Conservation (phyloP, 2,888 invertebrate genomes). For the Syrphus vitripennis region DNA sequence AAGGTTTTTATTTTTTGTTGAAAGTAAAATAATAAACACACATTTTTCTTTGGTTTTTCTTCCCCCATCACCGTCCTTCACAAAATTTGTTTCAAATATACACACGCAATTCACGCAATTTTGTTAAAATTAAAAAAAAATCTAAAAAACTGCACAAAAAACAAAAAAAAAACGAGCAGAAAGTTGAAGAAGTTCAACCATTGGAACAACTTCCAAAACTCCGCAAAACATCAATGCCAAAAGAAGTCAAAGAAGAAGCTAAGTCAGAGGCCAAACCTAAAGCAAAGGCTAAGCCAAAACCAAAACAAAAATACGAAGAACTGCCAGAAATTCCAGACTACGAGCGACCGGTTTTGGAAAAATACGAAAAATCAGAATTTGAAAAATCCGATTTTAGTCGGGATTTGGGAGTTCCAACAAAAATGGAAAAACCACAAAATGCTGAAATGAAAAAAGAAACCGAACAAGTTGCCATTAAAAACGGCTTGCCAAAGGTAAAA, state of each 20-base stretch:
- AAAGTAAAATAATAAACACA: neutral
- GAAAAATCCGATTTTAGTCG: conserved; percentile 81
- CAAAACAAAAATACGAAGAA: conserved; percentile 83
- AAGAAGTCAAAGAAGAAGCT: conserved; percentile 77
- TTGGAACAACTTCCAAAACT: conserved; percentile 79
- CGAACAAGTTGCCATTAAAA: conserved; percentile 75
- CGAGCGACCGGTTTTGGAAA: conserved; percentile 88
- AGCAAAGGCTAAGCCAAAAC: conserved; percentile 75
- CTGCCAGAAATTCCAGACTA: conserved; percentile 87
- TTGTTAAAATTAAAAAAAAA: conserved; percentile 12
- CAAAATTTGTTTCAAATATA: neutral
- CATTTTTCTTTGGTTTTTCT: neutral
- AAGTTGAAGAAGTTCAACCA: conserved; percentile 76
- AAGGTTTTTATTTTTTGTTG: neutral
- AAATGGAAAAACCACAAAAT: conserved; percentile 78
- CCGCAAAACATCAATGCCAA: conserved; percentile 76
- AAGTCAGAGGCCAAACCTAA: conserved; percentile 77
- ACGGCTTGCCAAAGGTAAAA: conserved; percentile 78
- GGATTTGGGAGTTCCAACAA: conserved; percentile 77
- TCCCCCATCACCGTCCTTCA: conserved; percentile 11
- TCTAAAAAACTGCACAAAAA: neutral
- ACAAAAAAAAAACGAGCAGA: conserved; percentile 72
- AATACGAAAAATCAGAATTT: conserved; percentile 84
- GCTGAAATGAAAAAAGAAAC: conserved; percentile 74
- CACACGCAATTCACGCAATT: neutral